Evolutionary conservation across 2,113 vertebrate genomes (phyloP), one percentile per base, ranked within the genome.

Genomic region (Heterotilapia buettikoferi): DNA sequence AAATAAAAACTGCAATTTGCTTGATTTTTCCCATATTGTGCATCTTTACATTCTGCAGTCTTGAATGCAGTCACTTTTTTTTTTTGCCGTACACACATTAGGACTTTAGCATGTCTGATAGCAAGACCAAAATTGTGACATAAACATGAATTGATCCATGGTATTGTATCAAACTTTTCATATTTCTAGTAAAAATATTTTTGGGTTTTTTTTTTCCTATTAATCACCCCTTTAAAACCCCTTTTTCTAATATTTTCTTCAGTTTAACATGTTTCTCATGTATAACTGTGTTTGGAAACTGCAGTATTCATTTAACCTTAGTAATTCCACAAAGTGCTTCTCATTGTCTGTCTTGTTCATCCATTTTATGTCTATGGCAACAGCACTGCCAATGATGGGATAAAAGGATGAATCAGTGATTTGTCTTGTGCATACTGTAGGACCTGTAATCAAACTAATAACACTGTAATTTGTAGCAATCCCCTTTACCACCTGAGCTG

Each of bases 131-230:
- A 21, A n/a, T 54, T n/a, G 52, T 5, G 5, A 5, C 19, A 8
- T 9, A 76, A 43, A 3, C 71, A 76, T 47, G 24, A 76, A 76
- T 31, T 12, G 9, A 76, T 76, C 24, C 6, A 19, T 76, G 9
- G 43, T 71, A 26, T 43, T 4, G n/a, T 24, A 24, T 71, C 43
- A 9, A 71, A 21, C 43, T 26, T 73, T 5, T 29, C 43, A 45
- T 18, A 18, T 73, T 45, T 71, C 13, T 43, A 6, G 13, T 43
- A 16, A 71, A 16, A 71, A 16, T 3, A 5, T 40, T 2, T 24
- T 36, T 3, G 10, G 3, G 0, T 0, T 56, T 56, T 36, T n/a
- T 66, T 38, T 10, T 1, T 1, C 38, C n/a, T 43, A 16, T 45
- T 16, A 73, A 26, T 10, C 21, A 63, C 66, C 38, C 12, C 21